A percentile compares a stretch with the other conserved stretches of the same genome.
Evolutionary conservation across 2,797 vertebrate genomes (phyloP).

Genomic region (Siniperca obscura): DNA sequence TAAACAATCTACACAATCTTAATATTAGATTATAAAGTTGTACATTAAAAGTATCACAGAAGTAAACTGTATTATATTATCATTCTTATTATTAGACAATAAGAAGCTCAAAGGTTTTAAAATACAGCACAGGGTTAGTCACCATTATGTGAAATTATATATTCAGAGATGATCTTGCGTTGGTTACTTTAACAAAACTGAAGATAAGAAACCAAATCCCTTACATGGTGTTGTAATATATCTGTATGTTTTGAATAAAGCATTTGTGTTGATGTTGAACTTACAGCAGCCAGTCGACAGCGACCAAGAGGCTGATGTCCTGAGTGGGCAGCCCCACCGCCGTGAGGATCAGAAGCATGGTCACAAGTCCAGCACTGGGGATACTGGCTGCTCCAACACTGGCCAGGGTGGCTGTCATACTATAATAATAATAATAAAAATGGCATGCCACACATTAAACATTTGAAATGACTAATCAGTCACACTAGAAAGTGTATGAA

Average conservation of each 20-base stretch:
- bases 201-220: not conserved
- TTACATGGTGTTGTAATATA: not conserved
- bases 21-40: not conserved
- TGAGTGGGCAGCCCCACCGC: conserved; percentile 97
- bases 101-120: not conserved
- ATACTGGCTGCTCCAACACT: conserved; percentile 98
- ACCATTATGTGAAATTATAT: not conserved
- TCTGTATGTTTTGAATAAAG: not conserved
- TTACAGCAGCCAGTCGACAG: conserved; percentile 99
- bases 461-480: not conserved
- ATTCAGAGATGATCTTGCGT: not conserved
- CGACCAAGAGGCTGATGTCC: conserved; percentile 98
- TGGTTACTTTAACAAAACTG: not conserved
- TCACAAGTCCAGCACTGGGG: conserved; percentile 97
- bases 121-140: not conserved
- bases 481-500: not conserved
- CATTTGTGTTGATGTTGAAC: conserved; percentile 71
- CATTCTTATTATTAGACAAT: not conserved
- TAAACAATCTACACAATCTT: not conserved
- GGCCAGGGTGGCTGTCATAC: conserved; percentile 96
- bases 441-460: not conserved
- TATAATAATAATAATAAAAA: conserved; percentile 55
- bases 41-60: not conserved
- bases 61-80: not conserved
- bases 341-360: conserved; percentile 98